phyloP scores from a whole-genome alignment of 2,797 vertebrate genomes.

The Catostomus latipinnis region DNA sequence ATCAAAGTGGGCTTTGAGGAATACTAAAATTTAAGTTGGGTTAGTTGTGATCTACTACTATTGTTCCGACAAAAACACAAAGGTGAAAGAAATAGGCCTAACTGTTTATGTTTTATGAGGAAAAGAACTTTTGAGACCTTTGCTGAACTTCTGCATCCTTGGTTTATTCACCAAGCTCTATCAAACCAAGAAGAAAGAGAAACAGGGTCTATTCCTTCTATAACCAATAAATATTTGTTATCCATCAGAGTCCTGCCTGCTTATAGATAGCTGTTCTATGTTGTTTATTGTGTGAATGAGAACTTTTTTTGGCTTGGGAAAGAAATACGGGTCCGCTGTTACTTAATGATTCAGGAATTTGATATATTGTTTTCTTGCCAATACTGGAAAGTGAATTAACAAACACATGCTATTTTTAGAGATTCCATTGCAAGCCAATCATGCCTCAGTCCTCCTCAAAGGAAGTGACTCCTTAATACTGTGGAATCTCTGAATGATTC shows the following conservation, averaged over 20 bases:
- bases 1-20: neutral
- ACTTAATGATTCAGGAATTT: slow-evolving; percentile 30
- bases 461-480: slow-evolving; percentile 11
- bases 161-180: neutral
- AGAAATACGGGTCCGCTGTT: neutral
- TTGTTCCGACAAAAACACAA: neutral
- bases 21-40: neutral
- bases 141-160: neutral
- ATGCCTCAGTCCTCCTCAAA: slow-evolving; percentile 28
- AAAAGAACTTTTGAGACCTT: neutral
- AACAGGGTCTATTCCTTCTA: neutral
- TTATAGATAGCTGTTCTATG: slow-evolving; percentile 16
- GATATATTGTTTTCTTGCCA: slow-evolving; percentile 32
- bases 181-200: neutral
- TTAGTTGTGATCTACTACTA: neutral
- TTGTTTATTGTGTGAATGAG: slow-evolving; percentile 35
- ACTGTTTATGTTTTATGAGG: neutral
- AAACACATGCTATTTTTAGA: slow-evolving; percentile 61
- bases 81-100: neutral
- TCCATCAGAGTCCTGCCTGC: slow-evolving; percentile 15
- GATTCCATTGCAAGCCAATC: slow-evolving; percentile 46
- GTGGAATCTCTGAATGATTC: slow-evolving; percentile 11
- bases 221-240: slow-evolving; percentile 14
- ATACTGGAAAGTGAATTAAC: slow-evolving; percentile 51
- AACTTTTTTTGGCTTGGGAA: slow-evolving; percentile 16